phyloP scores from a whole-genome alignment of 2,797 vertebrate genomes.

The Nyctalus aviator region DNA sequence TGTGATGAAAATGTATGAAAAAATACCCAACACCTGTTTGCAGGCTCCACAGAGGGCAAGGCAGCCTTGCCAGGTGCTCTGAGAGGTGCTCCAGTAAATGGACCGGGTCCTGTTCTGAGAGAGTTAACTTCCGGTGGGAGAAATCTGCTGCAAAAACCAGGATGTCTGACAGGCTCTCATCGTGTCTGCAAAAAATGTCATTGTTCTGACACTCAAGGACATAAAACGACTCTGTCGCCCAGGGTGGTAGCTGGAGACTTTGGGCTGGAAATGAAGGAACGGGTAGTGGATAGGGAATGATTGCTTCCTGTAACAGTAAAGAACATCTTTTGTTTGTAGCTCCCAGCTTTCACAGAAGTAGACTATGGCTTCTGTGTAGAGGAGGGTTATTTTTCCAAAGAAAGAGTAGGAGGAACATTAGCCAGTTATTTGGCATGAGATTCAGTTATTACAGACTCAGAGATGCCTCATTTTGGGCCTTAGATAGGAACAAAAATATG shows the following conservation, averaged over 20 bases:
- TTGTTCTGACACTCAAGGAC: background rate
- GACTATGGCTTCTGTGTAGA: background rate
- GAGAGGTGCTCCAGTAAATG: background rate
- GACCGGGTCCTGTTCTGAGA: background rate
- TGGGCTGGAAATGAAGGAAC: background rate
- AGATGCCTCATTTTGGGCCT: background rate
- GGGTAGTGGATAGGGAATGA: background rate
- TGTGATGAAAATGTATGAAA: background rate
- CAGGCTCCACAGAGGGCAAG: background rate
- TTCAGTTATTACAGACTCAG: background rate
- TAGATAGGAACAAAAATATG: constrained; percentile 20
- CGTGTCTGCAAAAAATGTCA: background rate
- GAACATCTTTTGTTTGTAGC: background rate
- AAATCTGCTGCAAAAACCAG: background rate
- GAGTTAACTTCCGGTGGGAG: background rate
- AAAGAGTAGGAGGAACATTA: background rate
- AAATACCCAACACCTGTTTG: background rate
- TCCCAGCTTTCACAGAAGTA: background rate
- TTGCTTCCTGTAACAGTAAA: background rate
- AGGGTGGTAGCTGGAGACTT: background rate
- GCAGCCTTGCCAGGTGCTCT: background rate
- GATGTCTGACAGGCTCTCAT: background rate
- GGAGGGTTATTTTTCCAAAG: background rate
- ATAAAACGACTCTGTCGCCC: background rate
- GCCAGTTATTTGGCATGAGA: background rate